Evolutionary conservation across 1,140 invertebrate species (phyloP), one percentile per base, ranked within the genome.

Genomic region (Heterodera schachtii): DNA sequence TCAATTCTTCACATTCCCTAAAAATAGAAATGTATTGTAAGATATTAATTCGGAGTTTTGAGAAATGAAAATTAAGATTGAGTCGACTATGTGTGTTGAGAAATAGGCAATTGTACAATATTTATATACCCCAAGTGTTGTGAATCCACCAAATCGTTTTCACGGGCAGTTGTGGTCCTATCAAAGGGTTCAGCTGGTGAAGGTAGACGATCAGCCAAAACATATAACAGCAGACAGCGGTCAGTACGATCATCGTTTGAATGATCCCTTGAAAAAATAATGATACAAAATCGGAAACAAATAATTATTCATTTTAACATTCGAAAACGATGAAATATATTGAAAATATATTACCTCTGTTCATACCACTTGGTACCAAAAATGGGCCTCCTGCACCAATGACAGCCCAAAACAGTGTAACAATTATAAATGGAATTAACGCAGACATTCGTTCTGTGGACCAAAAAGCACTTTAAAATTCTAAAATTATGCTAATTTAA

Each of bases 151-250:
- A 73, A 70, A 89, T 90, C 9, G 88, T 89, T 73, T 88, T 89
- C 13, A 89, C 89, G 8, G 86, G 86, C 73, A 89, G 85, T 78
- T 89, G 88, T 43, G 88, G 88, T n/a, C 88, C 88, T 75, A 89
- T 90, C 4, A 89, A 83, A 8, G 88, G 88, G 82, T 89, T 89
- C 19, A 89, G 78, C 81, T 89, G 88, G 80, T 89, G 88, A 66
- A 89, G 84, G 75, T 86, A 89, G 13, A 90, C 88, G 74, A 90
- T 82, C 70, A 89, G 81, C 88, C 88, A 89, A 79, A 90, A 90
- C 81, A 85, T 74, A 73, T 86, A 84, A 80, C 88, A 89, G 82
- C 88, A 89, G 49, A 89, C 89, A 47, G 88, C 89, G 16, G 88
- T 89, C 69, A 89, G 81, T 31, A 89, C 82, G 47, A 89, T 89